Evolutionary conservation across 2,113 vertebrate genomes (phyloP).

Genomic region (Macquaria ambigua): DNA sequence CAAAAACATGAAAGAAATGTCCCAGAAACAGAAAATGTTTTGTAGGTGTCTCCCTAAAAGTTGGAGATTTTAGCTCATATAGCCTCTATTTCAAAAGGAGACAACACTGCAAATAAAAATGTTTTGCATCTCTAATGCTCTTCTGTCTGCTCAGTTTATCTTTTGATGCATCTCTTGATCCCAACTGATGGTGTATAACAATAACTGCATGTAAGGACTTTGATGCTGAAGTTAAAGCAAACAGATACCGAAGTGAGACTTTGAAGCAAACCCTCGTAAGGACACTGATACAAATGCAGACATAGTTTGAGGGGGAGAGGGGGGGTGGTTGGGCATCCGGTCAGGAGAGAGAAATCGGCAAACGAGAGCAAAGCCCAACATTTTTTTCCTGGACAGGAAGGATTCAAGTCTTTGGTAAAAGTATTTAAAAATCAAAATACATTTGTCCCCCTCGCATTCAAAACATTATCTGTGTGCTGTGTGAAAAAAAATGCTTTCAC

Average conservation of each 20-base stretch:
- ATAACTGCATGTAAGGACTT: neutral
- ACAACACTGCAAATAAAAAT: neutral
- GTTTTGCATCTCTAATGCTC: neutral
- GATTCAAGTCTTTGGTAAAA: constrained; percentile 93
- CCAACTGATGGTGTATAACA: neutral
- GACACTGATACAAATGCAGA: constrained; percentile 22
- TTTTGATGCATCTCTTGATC: constrained; percentile 8
- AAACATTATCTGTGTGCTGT: constrained; percentile 80
- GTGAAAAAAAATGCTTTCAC: constrained; percentile 22
- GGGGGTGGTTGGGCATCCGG: neutral
- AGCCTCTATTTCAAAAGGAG: neutral
- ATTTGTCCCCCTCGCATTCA: constrained; percentile 26
- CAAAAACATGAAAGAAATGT: neutral
- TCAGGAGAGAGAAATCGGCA: neutral
- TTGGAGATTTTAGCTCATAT: neutral
- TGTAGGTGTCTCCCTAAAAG: neutral
- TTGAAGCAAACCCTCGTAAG: neutral
- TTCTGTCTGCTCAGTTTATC: neutral
- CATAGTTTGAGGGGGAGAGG: neutral
- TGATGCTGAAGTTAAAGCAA: constrained; percentile 7
- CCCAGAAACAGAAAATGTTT: neutral
- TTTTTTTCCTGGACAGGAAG: constrained; percentile 80
- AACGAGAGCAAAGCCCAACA: constrained; percentile 14
- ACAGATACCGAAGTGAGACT: constrained; percentile 15
- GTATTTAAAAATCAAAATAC: constrained; percentile 60